Evolutionary conservation across 1,140 invertebrate species (phyloP).

Genomic region (Eulimnadia texana): DNA sequence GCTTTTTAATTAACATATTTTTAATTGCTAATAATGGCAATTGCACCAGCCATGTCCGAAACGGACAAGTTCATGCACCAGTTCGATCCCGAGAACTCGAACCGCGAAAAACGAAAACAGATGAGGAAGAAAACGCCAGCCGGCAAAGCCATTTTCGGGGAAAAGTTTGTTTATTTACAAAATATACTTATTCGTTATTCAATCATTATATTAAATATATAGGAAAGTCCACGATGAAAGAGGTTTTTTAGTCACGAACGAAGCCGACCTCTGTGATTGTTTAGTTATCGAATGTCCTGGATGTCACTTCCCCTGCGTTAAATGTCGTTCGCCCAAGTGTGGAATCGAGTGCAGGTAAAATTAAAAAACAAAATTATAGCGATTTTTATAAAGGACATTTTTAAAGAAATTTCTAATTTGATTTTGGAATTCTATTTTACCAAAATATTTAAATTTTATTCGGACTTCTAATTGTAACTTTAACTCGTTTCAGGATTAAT

Average conservation of each 20-base stretch:
- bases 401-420: no score
- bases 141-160: neutral
- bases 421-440: no score
- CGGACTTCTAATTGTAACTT: constrained; percentile 15
- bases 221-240: constrained; percentile 30
- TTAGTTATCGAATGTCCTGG: constrained; percentile 49
- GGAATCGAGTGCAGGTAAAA: constrained; percentile 42
- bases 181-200: constrained; percentile 24
- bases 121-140: constrained; percentile 2
- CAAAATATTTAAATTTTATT: no score
- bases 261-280: constrained; percentile 62
- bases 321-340: constrained; percentile 48
- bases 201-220: constrained; percentile 20
- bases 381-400: no score
- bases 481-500: neutral
- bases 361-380: neutral
- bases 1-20: no score
- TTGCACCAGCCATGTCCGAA: constrained; percentile 8
- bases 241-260: constrained; percentile 32
- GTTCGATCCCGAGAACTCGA: constrained; percentile 9
- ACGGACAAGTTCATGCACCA: constrained; percentile 14
- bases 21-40: neutral
- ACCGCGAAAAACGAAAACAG: constrained; percentile 12
- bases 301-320: constrained; percentile 62
- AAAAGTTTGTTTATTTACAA: neutral